These are phyloP conservation scores for Drosophila ironensis DNA, from an alignment of 1,140 invertebrate genomes.

Conservation along the genomic window DNA sequence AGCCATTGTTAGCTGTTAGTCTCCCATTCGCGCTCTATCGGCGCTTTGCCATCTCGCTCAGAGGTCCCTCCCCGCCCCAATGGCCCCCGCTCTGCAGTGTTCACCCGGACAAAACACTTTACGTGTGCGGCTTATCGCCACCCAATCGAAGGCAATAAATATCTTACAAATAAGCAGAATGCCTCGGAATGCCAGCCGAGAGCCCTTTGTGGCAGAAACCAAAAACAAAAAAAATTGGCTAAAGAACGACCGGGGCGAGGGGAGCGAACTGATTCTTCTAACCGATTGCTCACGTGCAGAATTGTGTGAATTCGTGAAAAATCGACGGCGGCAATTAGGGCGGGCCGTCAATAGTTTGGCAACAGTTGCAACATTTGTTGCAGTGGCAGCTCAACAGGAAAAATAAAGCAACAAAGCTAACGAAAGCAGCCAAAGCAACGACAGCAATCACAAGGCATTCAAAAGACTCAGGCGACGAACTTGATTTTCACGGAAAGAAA, in stretches of 20 bases:
- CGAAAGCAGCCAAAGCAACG: not conserved
- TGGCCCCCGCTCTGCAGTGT: not conserved
- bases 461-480: slow-evolving; percentile 80
- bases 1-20: slow-evolving; percentile 53
- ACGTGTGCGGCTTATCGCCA: slow-evolving; percentile 79
- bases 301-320: slow-evolving; percentile 78
- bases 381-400: slow-evolving; percentile 3
- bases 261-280: slow-evolving; percentile 23
- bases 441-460: slow-evolving; percentile 31
- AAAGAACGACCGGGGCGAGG: not conserved
- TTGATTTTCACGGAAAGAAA: slow-evolving; percentile 18
- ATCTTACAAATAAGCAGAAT: slow-evolving; percentile 82
- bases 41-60: slow-evolving; percentile 34
- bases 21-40: slow-evolving; percentile 38
- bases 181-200: slow-evolving; percentile 70
- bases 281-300: slow-evolving; percentile 53
- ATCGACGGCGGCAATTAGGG: slow-evolving; percentile 77
- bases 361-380: slow-evolving; percentile 19
- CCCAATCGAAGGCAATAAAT: slow-evolving; percentile 82
- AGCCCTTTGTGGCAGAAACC: not conserved
- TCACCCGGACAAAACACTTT: slow-evolving; percentile 71
- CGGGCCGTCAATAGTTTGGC: slow-evolving; percentile 44
- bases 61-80: slow-evolving; percentile 14
- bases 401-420: not conserved
- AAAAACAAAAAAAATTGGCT: no score